Evolutionary conservation across 2,113 vertebrate species (phyloP).

Genomic region (Alethe castanea): DNA sequence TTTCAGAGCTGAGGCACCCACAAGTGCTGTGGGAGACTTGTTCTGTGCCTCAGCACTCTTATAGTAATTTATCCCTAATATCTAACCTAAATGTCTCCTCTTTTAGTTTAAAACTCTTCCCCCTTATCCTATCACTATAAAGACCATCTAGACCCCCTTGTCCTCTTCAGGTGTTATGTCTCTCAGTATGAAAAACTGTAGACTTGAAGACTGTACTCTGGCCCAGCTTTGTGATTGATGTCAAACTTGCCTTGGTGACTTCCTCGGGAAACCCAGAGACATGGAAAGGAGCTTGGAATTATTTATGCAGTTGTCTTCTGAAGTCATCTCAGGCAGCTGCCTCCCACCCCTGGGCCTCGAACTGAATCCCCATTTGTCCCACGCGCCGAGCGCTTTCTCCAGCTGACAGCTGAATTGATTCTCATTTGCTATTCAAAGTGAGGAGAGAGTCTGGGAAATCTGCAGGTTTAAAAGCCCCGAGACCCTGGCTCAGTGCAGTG

Average conservation of each 20-base stretch:
- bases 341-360: neutral
- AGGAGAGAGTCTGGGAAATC: neutral
- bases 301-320: neutral
- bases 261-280: neutral
- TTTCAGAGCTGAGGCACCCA: neutral
- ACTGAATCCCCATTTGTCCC: neutral
- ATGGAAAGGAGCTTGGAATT: neutral
- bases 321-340: neutral
- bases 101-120: neutral
- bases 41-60: neutral
- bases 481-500: accelerated
- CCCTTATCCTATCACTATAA: neutral
- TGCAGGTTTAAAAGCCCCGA: neutral
- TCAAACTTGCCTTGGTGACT: neutral
- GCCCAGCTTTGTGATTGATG: neutral
- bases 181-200: neutral
- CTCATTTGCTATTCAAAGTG: neutral
- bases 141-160: neutral
- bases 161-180: neutral
- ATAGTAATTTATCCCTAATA: neutral
- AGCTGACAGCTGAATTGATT: constrained; percentile 13
- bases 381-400: neutral
- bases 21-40: neutral
- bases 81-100: neutral
- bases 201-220: accelerated